Evolutionary conservation across 2,797 vertebrate species (phyloP), one percentile per base, ranked within the genome.

Genomic region (Sphenopsis melanotis): DNA sequence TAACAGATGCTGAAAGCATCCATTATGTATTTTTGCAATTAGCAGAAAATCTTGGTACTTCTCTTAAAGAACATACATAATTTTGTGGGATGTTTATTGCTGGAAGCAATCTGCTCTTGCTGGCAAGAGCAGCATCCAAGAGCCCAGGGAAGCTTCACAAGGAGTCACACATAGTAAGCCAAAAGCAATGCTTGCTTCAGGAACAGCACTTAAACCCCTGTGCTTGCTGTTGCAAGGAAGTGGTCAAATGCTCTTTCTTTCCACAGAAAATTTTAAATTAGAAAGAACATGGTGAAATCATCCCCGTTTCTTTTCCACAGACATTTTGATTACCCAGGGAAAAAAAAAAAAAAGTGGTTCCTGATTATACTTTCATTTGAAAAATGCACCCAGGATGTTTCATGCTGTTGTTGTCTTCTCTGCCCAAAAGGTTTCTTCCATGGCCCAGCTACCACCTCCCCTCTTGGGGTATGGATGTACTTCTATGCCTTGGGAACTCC

Each of bases 21-120:
- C 94, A 97, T 97, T 97, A 98, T 97, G 97, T 97, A 96, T 97
- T 98, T 98, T 97, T 97, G 97, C 96, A 98, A 98, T 98, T 98
- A 98, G 97, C 93, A 93, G 87, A 97, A 97, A 97, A 96, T 97
- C 97, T 93, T 44, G 69, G 94, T 97, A 85, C 95, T 97, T 97
- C 96, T 97, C 97, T 96, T 98, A 97, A 97, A 96, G 97, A 97
- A 97, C 96, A 97, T 92, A 95, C 97, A 96, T 96, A 94, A 95
- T 97, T 97, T 96, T 98, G 97, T 97, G 97, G 96, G 95, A 94
- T 96, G 94, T 96, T 97, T 97, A 96, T 96, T 96, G 90, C 96
- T 97, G 91, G 96, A 94, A 97, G 93, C 91, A 86, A 96, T 94
- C 95, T 87, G 81, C 87, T 95, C 83, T 91, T 1, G 5, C 86